phyloP scores from a whole-genome alignment of 2,113 vertebrate species.

The Pachycephala philippinensis region DNA sequence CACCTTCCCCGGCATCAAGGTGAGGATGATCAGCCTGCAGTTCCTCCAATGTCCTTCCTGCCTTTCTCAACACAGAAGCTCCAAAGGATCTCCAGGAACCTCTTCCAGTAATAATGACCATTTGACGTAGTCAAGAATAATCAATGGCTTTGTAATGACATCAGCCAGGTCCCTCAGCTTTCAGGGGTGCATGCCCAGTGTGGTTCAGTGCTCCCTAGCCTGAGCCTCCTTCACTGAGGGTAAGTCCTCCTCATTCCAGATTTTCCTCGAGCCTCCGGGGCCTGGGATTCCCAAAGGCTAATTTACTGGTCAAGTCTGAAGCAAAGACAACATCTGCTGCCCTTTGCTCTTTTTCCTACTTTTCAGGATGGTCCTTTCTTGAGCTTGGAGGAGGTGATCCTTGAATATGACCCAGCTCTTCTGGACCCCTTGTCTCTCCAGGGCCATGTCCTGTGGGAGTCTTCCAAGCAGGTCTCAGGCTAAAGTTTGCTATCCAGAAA shows the following conservation, averaged over 20 bases:
- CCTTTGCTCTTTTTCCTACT: background rate
- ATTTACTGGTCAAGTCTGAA: background rate
- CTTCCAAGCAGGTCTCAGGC: background rate
- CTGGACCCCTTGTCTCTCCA: background rate
- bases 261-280: background rate
- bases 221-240: background rate
- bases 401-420: background rate
- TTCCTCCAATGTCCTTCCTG: background rate
- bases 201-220: background rate
- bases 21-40: background rate
- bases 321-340: background rate
- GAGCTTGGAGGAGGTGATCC: background rate
- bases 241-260: background rate
- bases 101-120: background rate
- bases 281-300: background rate
- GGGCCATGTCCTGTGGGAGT: background rate
- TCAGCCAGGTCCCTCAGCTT: background rate
- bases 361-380: background rate
- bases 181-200: background rate
- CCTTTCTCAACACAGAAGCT: background rate
- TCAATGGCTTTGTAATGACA: background rate
- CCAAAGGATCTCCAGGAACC: background rate
- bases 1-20: background rate
- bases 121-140: background rate
- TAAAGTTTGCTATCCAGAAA: background rate